Conservation (phyloP, 1,140 invertebrate species). For the Armadillidium nasatum region DNA sequence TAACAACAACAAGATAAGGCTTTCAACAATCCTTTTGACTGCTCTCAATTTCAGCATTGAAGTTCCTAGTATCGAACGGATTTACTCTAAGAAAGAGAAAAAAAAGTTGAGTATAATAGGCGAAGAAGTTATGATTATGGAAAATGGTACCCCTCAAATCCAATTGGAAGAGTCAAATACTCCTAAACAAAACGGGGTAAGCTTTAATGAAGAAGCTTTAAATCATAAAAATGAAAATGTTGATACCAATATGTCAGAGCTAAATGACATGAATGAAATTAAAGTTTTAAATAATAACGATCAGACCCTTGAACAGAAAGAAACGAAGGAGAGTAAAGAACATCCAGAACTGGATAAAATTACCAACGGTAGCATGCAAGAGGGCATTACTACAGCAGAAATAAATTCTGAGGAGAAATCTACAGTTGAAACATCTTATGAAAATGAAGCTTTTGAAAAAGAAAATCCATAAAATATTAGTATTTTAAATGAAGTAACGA, state of each 20-base stretch:
- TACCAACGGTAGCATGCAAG: no score
- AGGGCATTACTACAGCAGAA: not conserved
- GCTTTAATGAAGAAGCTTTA: no score
- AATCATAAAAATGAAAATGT: not conserved
- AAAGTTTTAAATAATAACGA: no score
- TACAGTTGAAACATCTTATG: not conserved
- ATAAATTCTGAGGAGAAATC: not conserved
- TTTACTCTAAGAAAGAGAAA: not conserved
- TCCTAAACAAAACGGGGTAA: no score
- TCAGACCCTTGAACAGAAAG: no score
- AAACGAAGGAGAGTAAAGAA: no score
- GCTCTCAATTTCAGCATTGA: slow-evolving; percentile 43
- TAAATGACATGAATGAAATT: not conserved
- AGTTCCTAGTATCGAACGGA: slow-evolving; percentile 34
- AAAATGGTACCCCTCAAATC: no score
- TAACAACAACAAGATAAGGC: slow-evolving; percentile 36
- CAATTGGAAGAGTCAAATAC: no score
- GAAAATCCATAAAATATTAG: not conserved
- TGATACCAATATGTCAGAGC: not conserved
- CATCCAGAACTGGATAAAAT: no score
- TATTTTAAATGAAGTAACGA: no score
- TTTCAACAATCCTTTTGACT: slow-evolving; percentile 39
- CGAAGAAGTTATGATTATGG: not conserved
- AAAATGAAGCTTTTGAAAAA: not conserved
- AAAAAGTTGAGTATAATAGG: not conserved